Conservation (phyloP, 2,113 vertebrate genomes). For the Lampris incognitus region DNA sequence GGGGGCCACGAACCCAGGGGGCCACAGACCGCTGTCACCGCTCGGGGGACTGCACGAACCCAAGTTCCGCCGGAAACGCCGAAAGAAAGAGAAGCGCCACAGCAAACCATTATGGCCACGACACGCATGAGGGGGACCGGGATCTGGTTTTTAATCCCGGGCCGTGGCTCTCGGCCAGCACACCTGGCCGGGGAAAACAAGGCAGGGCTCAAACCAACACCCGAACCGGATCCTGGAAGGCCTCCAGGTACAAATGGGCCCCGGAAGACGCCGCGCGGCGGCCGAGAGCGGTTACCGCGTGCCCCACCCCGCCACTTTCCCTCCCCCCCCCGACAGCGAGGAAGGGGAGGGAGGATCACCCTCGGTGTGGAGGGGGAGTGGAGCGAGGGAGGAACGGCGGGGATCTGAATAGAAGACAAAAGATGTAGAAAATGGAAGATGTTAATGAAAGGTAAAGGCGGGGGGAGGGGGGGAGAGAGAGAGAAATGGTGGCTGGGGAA, state of each 20-base stretch:
- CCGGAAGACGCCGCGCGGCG: constrained; percentile 70
- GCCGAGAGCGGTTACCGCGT: constrained; percentile 72
- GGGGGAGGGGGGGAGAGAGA: constrained; percentile 3
- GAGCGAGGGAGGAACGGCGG: constrained; percentile 60
- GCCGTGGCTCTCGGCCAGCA: constrained; percentile 65
- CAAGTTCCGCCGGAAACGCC: neutral
- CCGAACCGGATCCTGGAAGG: constrained; percentile 75
- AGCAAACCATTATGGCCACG: constrained; percentile 58
- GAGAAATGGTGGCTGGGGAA: constrained; percentile 49
- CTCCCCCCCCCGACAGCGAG: constrained; percentile 52
- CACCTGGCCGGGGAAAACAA: constrained; percentile 66
- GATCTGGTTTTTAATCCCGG: constrained; percentile 71
- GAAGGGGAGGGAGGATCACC: constrained; percentile 63
- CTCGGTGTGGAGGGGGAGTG: constrained; percentile 28
- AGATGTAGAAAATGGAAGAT: constrained; percentile 63
- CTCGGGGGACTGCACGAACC: constrained; percentile 52
- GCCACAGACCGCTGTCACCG: constrained; percentile 8
- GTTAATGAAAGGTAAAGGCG: constrained; percentile 46
- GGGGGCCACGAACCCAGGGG: too few species aligned
- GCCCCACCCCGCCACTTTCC: constrained; percentile 30
- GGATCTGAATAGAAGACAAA: constrained; percentile 69
- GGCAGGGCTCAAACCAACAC: constrained; percentile 72
- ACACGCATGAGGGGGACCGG: constrained; percentile 74
- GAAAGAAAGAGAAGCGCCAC: constrained; percentile 61
- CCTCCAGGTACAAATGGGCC: constrained; percentile 77